A percentile compares a stretch with the other conserved stretches of the same genome.
These are phyloP conservation scores for Spilarctia lutea DNA, from an alignment of 2,888 invertebrate species.

Conservation along the genomic window DNA sequence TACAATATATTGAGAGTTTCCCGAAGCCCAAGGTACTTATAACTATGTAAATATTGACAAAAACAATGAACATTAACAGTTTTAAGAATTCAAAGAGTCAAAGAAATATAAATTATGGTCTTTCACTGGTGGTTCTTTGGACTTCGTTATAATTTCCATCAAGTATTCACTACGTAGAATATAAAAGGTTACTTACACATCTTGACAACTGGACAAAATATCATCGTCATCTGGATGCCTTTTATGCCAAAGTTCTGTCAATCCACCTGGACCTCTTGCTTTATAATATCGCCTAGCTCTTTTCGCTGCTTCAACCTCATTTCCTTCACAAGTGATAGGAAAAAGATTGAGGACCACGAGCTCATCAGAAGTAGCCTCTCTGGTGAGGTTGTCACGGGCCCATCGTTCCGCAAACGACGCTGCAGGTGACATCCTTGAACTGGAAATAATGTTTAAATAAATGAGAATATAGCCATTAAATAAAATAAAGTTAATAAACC, in stretches of 20 bases:
- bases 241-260: slow-evolving; percentile 77
- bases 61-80: no score
- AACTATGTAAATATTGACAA: no score
- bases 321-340: slow-evolving; percentile 70
- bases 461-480: not conserved
- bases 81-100: no score
- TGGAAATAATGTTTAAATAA: slow-evolving; percentile 32
- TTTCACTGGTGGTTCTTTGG: not conserved
- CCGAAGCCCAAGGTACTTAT: no score
- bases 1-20: no score
- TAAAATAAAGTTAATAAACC: no score
- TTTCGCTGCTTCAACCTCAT: slow-evolving; percentile 73
- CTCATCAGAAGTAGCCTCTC: slow-evolving; percentile 69
- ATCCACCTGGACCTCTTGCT: slow-evolving; percentile 75
- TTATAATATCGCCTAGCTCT: slow-evolving; percentile 76
- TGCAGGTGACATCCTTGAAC: slow-evolving; percentile 79
- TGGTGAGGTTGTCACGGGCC: slow-evolving; percentile 79
- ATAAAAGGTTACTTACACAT: slow-evolving; percentile 68
- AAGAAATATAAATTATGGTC: not conserved
- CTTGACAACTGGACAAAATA: slow-evolving; percentile 81
- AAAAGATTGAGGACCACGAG: slow-evolving; percentile 70
- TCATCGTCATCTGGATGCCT: slow-evolving; percentile 80
- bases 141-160: not conserved
- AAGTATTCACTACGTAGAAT: not conserved
- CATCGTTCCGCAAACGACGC: slow-evolving; percentile 84